These are phyloP conservation scores for Drosophila anomalata DNA, from an alignment of 2,888 invertebrate genomes.

Conservation along the genomic window DNA sequence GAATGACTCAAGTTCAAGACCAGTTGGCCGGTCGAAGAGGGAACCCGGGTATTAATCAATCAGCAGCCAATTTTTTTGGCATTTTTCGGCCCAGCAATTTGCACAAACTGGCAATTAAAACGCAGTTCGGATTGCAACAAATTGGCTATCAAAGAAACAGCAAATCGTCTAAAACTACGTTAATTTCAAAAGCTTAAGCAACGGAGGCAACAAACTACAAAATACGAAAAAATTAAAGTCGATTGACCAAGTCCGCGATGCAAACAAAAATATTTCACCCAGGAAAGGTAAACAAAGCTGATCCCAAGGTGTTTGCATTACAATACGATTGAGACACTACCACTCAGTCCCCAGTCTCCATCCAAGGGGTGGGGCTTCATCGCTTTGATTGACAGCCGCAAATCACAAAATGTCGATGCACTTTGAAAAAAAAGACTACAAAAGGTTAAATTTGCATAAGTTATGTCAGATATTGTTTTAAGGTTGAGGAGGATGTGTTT, in stretches of 20 bases:
- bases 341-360: background rate
- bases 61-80: slow-evolving; percentile 8
- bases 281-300: slow-evolving; percentile 36
- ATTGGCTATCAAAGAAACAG: slow-evolving; percentile 23
- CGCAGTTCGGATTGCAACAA: slow-evolving; percentile 42
- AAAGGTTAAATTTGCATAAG: too few relatives aligned
- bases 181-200: slow-evolving; percentile 21
- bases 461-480: too few relatives aligned
- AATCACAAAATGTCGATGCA: slow-evolving; percentile 24
- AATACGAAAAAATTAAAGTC: slow-evolving; percentile 17
- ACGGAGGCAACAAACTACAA: slow-evolving; percentile 15
- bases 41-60: slow-evolving; percentile 66
- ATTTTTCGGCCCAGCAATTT: slow-evolving; percentile 39
- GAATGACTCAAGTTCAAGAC: slow-evolving; percentile 65
- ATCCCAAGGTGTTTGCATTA: slow-evolving; percentile 63
- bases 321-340: slow-evolving; percentile 57
- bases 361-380: slow-evolving; percentile 25
- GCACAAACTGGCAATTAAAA: slow-evolving; percentile 31
- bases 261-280: slow-evolving; percentile 55
- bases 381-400: slow-evolving; percentile 44
- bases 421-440: background rate
- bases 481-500: too few relatives aligned
- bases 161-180: background rate
- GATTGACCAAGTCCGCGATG: slow-evolving; percentile 66
- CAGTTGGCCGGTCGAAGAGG: slow-evolving; percentile 36